Evolutionary conservation across 2,113 vertebrate species (phyloP).

Genomic region (Myiozetetes cayanensis): DNA sequence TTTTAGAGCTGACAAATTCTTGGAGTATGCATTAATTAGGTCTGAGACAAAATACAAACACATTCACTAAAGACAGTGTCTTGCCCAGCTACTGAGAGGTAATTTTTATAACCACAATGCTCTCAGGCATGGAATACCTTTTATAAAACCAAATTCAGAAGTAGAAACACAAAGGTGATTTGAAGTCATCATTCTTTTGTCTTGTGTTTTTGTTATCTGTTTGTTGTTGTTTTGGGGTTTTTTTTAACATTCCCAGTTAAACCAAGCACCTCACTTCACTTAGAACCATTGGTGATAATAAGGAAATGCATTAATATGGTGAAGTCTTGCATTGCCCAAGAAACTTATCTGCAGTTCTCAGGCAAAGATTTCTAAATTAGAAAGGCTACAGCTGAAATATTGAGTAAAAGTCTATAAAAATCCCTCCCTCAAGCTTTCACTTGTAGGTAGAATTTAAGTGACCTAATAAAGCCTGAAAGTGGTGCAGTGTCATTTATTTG

Average conservation of each 20-base stretch:
- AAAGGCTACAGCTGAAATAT: neutral
- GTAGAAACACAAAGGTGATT: neutral
- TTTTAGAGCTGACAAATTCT: neutral
- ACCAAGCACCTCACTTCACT: neutral
- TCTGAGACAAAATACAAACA: neutral
- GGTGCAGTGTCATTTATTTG: slow-evolving; percentile 58
- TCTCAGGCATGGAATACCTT: neutral
- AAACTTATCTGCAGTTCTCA: neutral
- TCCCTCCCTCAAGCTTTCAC: neutral
- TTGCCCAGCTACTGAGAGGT: neutral
- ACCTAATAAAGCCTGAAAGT: slow-evolving; percentile 46
- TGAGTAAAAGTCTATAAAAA: neutral
- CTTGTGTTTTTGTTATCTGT: neutral
- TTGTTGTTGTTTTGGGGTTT: neutral
- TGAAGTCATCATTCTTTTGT: neutral
- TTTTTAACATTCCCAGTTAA: neutral
- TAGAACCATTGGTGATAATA: neutral
- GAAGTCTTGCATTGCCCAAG: neutral
- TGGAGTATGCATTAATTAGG: neutral
- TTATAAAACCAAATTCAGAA: neutral
- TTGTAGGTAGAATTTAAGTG: slow-evolving; percentile 42
- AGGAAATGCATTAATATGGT: neutral
- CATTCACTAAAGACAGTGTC: neutral
- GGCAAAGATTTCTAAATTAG: neutral
- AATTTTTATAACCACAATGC: neutral